Conservation (phyloP, 1,140 invertebrate genomes). For the Drosophila arizonae region DNA sequence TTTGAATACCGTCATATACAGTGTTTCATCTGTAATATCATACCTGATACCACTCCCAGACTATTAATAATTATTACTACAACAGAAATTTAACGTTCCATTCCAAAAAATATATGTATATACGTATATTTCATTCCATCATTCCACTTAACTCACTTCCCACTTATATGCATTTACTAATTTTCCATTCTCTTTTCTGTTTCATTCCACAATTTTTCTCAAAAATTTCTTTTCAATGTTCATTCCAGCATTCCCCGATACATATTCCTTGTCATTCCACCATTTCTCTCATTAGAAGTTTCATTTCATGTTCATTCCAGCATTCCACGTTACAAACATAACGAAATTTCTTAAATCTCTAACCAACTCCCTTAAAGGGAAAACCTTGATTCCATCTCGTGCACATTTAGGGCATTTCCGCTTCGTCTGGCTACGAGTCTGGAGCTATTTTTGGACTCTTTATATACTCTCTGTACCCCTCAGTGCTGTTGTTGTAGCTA, state of each 20-base stretch:
- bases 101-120: not conserved
- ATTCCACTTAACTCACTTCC: not conserved
- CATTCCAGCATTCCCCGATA: not conserved
- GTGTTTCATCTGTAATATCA: too few relatives aligned
- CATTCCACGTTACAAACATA: not conserved
- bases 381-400: not conserved
- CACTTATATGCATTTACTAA: too few relatives aligned
- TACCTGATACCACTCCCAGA: too few relatives aligned
- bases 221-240: not conserved
- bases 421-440: constrained; percentile 8
- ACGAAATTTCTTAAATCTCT: not conserved
- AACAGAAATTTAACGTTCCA: too few relatives aligned
- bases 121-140: not conserved
- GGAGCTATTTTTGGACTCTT: constrained; percentile 8
- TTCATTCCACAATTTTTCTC: too few relatives aligned
- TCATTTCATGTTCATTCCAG: not conserved
- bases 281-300: not conserved
- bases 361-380: not conserved
- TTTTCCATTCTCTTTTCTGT: too few relatives aligned
- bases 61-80: too few relatives aligned
- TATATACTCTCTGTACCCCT: not conserved
- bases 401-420: constrained; percentile 31
- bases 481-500: not conserved
- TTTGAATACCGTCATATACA: too few relatives aligned
- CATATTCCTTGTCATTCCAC: not conserved